Conservation (phyloP, 2,888 invertebrate genomes). For the Clivina fossor region DNA sequence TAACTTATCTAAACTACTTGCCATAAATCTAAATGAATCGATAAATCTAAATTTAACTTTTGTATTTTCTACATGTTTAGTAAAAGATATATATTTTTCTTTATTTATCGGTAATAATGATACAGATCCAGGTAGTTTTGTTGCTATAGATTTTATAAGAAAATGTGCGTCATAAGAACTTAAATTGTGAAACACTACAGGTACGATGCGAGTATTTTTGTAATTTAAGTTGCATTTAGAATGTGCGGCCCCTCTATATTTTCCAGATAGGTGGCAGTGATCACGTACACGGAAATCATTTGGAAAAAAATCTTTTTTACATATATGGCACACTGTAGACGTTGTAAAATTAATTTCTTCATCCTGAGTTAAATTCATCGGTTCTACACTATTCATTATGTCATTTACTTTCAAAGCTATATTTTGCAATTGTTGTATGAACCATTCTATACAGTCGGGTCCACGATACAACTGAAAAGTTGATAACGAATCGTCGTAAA, state of each 20-base stretch:
- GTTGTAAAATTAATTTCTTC: no score
- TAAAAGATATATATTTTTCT: slow-evolving; percentile 33
- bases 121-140: slow-evolving; percentile 34
- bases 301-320: slow-evolving; percentile 28
- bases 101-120: slow-evolving; percentile 32
- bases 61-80: slow-evolving; percentile 9
- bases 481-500: slow-evolving; percentile 36
- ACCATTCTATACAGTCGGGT: slow-evolving; percentile 9
- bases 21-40: slow-evolving; percentile 1
- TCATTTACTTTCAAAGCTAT: slow-evolving; percentile 15
- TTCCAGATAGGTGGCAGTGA: slow-evolving; percentile 37
- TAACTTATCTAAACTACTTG: slow-evolving; percentile 12
- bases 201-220: slow-evolving; percentile 40
- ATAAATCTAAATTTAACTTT: slow-evolving; percentile 25
- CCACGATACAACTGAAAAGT: slow-evolving; percentile 24
- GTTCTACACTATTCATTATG: slow-evolving; percentile 2
- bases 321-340: slow-evolving; percentile 34
- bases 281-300: slow-evolving; percentile 28
- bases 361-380: slow-evolving; percentile 27
- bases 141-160: slow-evolving; percentile 41
- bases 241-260: slow-evolving; percentile 37
- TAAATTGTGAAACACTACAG: slow-evolving; percentile 46
- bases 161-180: slow-evolving; percentile 45
- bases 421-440: slow-evolving; percentile 12
- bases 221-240: slow-evolving; percentile 37